Evolutionary conservation across 2,113 vertebrate species (phyloP).

Genomic region (Corythornis cristatus): DNA sequence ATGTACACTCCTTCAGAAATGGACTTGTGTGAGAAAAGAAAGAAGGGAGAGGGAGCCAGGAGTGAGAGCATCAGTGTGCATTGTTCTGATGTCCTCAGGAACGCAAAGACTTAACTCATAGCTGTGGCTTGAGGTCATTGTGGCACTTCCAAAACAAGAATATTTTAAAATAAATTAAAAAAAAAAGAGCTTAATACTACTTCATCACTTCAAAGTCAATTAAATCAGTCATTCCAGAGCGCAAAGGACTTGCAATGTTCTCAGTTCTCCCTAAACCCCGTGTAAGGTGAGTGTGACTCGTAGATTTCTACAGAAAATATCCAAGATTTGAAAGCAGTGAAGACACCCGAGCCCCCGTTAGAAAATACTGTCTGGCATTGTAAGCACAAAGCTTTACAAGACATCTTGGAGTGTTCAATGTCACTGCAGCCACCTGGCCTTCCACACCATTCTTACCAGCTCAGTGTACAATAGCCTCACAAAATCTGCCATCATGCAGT

Average conservation of each 20-base stretch:
- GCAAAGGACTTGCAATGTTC: not conserved
- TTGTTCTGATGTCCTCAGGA: slow-evolving; percentile 38
- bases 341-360: not conserved
- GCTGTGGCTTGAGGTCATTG: slow-evolving; percentile 16
- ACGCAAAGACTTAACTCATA: not conserved
- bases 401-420: fast-evolving
- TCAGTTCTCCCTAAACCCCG: not conserved
- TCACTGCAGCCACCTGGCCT: fast-evolving
- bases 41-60: not conserved
- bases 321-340: not conserved
- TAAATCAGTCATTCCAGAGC: not conserved
- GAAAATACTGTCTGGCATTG: not conserved
- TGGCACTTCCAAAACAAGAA: slow-evolving; percentile 1
- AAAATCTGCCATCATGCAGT: fast-evolving
- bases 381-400: not conserved
- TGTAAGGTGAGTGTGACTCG: fast-evolving
- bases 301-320: not conserved
- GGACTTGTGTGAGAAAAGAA: not conserved
- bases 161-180: not conserved
- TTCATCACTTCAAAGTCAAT: not conserved
- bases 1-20: not conserved
- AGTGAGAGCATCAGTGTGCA: not conserved
- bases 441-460: not conserved
- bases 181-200: not conserved
- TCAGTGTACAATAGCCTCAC: not conserved